These are phyloP conservation scores for Drosophila azteca DNA, from an alignment of 1,140 invertebrate species.

Conservation along the genomic window DNA sequence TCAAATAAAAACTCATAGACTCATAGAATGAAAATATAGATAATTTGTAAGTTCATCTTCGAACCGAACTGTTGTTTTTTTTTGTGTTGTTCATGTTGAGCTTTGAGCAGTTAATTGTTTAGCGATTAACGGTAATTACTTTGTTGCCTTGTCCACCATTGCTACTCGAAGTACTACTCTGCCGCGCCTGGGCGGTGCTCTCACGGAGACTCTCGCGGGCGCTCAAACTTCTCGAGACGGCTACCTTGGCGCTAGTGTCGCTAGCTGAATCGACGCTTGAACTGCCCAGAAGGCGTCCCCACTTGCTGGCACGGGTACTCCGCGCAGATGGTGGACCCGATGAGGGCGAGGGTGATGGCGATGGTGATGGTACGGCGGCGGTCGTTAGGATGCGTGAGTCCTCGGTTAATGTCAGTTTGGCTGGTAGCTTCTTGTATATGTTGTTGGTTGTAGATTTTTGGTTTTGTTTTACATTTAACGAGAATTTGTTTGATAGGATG, in stretches of 20 bases:
- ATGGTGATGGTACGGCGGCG: slow-evolving; percentile 85
- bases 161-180: slow-evolving; percentile 84
- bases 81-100: not conserved
- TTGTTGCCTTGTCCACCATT: slow-evolving; percentile 87
- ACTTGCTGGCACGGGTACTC: slow-evolving; percentile 87
- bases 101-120: slow-evolving; percentile 21
- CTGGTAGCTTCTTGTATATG: slow-evolving; percentile 83
- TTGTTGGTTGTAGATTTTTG: slow-evolving; percentile 43
- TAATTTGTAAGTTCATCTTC: too few species aligned
- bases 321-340: slow-evolving; percentile 84
- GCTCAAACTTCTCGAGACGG: slow-evolving; percentile 89
- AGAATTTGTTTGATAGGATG: slow-evolving; percentile 15
- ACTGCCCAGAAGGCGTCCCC: slow-evolving; percentile 91
- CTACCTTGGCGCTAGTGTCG: slow-evolving; percentile 84
- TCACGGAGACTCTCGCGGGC: slow-evolving; percentile 87
- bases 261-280: slow-evolving; percentile 87
- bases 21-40: too few species aligned
- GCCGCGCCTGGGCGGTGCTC: slow-evolving; percentile 84
- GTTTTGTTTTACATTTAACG: slow-evolving; percentile 16
- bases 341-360: slow-evolving; percentile 86
- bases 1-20: too few species aligned
- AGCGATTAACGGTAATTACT: slow-evolving; percentile 82
- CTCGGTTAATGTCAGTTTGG: slow-evolving; percentile 83
- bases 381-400: slow-evolving; percentile 83
- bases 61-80: too few species aligned